Evolutionary conservation across 2,888 invertebrate species (phyloP).

Genomic region (Drosophila borborema): DNA sequence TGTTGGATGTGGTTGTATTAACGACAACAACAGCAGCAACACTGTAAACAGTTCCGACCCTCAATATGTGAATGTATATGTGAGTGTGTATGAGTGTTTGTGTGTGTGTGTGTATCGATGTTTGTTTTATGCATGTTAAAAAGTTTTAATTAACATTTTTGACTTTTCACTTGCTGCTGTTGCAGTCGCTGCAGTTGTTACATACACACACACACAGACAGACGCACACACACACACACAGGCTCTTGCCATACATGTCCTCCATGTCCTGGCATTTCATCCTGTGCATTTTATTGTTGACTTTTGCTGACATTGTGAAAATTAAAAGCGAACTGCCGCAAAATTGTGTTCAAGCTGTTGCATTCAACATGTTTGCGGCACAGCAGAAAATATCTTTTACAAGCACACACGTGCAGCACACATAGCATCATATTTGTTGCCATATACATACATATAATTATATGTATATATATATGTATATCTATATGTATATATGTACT

Average conservation of each 20-base stretch:
- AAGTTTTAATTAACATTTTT: conserved; percentile 80
- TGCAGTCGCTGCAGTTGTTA: conserved; percentile 37
- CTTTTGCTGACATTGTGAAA: conserved; percentile 71
- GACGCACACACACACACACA: no score
- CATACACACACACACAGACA: neutral
- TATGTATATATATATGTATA: neutral
- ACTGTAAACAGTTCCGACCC: conserved; percentile 46
- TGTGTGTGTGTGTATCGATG: conserved; percentile 45
- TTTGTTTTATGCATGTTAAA: conserved; percentile 75
- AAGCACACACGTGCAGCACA: conserved; percentile 1
- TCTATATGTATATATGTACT: neutral
- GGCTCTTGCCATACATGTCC: conserved; percentile 2
- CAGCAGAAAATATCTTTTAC: conserved; percentile 34
- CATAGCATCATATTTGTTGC: conserved; percentile 1
- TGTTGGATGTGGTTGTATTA: conserved; percentile 43
- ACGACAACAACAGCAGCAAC: conserved; percentile 40
- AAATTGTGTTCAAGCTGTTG: conserved; percentile 53
- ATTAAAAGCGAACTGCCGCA: conserved; percentile 56
- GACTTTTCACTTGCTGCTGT: conserved; percentile 68
- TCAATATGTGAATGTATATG: neutral
- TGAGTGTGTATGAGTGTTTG: conserved; percentile 12
- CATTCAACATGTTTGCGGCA: conserved; percentile 37
- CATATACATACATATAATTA: neutral
- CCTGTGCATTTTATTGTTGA: conserved; percentile 62
- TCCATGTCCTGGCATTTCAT: conserved; percentile 31